Conservation (phyloP, 2,113 vertebrate genomes). For the Poecilia latipinna region DNA sequence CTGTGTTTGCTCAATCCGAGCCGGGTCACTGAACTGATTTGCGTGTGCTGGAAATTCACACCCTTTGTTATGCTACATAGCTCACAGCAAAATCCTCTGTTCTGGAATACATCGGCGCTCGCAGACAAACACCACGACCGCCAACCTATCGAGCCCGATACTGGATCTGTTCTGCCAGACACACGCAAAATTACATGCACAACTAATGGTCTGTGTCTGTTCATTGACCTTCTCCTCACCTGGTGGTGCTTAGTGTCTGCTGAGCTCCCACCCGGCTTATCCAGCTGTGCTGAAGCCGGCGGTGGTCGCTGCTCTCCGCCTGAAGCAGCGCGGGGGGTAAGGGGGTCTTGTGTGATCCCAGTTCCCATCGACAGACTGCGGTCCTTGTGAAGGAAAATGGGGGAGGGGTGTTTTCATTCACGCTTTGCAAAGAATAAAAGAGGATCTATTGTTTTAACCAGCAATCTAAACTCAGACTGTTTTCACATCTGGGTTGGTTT, state of each 20-base stretch:
- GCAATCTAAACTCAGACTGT: no score
- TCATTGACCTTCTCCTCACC: conserved; percentile 63
- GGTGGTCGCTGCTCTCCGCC: conserved; percentile 35
- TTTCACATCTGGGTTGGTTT: no score
- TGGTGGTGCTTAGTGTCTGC: conserved; percentile 13
- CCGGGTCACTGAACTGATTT: conserved; percentile 52
- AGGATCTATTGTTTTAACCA: no score
- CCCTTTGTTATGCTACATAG: conserved; percentile 18
- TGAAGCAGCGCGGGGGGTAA: conserved; percentile 26
- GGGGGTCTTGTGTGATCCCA: conserved; percentile 20
- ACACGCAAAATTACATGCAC: conserved; percentile 13
- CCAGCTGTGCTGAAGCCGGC: conserved; percentile 59
- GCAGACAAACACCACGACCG: neutral
- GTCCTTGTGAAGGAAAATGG: neutral
- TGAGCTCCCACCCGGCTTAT: conserved; percentile 43
- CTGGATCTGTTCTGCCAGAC: conserved; percentile 18
- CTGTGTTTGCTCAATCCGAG: conserved; percentile 3
- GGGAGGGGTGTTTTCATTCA: no score
- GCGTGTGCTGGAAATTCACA: conserved; percentile 19
- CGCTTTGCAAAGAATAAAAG: no score
- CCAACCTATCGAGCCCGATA: neutral
- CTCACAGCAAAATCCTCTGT: conserved; percentile 15
- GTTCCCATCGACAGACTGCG: neutral
- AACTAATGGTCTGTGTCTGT: conserved; percentile 37
- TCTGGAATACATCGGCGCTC: conserved; percentile 4